Conservation (phyloP, 2,888 invertebrate genomes). For the Meliscaeva auricollis region DNA sequence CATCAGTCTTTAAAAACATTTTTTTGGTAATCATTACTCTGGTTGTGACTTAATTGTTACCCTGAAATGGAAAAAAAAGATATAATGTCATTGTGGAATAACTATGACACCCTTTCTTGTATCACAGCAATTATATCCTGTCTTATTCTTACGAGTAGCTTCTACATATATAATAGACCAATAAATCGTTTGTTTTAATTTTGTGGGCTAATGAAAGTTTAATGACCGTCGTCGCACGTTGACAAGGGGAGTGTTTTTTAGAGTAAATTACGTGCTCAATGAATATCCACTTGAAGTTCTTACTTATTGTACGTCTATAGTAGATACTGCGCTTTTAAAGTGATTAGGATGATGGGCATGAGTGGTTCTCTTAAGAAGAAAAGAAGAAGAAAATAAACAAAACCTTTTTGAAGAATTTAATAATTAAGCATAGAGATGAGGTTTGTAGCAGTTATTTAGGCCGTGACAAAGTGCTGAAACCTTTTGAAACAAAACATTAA, state of each 20-base stretch:
- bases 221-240: conserved; percentile 11
- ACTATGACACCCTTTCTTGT: neutral
- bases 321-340: neutral
- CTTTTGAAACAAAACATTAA: neutral
- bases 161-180: conserved; percentile 17
- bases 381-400: neutral
- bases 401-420: neutral
- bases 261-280: conserved; percentile 18
- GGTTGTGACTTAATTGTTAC: conserved; percentile 3
- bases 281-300: neutral
- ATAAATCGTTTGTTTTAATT: conserved; percentile 37
- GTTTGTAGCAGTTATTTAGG: neutral
- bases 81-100: conserved; percentile 3
- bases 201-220: conserved; percentile 36
- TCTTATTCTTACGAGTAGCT: neutral
- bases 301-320: neutral
- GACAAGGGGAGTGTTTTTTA: neutral
- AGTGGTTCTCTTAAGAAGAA: neutral
- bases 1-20: conserved; percentile 3
- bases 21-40: neutral
- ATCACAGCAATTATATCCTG: conserved; percentile 18
- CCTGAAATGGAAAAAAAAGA: neutral
- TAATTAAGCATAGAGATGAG: no score
- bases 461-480: neutral
- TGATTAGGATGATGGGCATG: conserved; percentile 2